Percentiles rank a stretch among this genome's conserved stretches.
phyloP scores from a whole-genome alignment of 2,797 vertebrate species.

The Decapterus maruadsi region DNA sequence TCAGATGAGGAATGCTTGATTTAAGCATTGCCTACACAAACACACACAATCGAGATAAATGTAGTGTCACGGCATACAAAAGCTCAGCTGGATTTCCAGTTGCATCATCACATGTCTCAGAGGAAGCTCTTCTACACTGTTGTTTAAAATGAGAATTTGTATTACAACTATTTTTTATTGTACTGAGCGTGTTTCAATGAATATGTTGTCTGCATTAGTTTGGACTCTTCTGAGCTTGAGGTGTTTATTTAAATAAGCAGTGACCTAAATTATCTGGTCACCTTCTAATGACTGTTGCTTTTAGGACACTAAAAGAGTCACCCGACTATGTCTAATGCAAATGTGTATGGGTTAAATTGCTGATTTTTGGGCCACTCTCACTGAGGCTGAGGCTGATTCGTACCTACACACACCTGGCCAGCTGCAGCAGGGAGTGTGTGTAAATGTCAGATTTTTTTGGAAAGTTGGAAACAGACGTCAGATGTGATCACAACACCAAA shows the following conservation, averaged over 20 bases:
- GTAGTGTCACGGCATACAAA: conserved; percentile 41
- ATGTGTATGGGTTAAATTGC: too few relatives aligned
- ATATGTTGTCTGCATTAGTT: neutral
- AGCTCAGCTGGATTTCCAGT: conserved; percentile 7
- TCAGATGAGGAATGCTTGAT: conserved; percentile 71
- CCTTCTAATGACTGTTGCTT: too few relatives aligned
- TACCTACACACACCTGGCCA: too few relatives aligned
- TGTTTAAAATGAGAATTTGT: neutral
- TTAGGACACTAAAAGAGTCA: neutral
- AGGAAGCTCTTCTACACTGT: neutral
- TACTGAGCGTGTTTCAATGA: neutral
- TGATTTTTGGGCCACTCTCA: too few relatives aligned
- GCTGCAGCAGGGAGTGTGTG: too few relatives aligned
- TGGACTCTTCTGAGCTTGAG: neutral
- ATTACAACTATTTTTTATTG: neutral
- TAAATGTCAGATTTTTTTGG: too few relatives aligned
- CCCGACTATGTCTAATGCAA: too few relatives aligned
- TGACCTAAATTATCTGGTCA: too few relatives aligned
- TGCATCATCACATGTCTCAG: neutral
- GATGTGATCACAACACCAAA: too few relatives aligned
- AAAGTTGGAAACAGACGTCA: too few relatives aligned
- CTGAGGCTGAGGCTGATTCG: too few relatives aligned
- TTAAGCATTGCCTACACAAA: conserved; percentile 27
- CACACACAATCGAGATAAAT: conserved; percentile 53
- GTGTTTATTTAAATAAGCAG: too few relatives aligned